Evolutionary conservation across 2,797 vertebrate species (phyloP), one percentile per base, ranked within the genome.

Genomic region (Sparidentex hasta): DNA sequence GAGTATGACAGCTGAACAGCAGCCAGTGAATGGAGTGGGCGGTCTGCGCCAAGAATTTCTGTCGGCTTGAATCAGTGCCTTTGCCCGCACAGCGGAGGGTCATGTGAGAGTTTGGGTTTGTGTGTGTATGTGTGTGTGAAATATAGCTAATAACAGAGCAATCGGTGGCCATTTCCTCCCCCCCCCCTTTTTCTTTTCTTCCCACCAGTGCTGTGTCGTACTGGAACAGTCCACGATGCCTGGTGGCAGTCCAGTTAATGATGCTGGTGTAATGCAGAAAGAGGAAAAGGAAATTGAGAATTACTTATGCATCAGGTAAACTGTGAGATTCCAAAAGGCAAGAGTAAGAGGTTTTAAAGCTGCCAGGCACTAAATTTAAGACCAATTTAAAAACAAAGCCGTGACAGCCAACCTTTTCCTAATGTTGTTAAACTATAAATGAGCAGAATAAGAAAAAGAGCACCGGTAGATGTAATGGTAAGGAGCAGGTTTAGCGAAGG

Each of bases 41-140:
- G 76, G 76, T 65, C 85, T 82, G 82, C 84, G 87, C 87, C 88
- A 90, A 89, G 89, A 94, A 93, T 90, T 81, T 86, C 90, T 78
- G 80, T 87, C 81, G 41, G 76, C 84, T 92, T 91, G 81, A 90
- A 94, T 94, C 93, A 80, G 83, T 46, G 82, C 68, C 80, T 88
- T 76, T 72, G 75, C 79, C 80, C 25, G 71, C 75, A 71, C 78
- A 63, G 82, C 38, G 62, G 68, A 80, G 81, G 83, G 86, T 88
- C 88, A 81, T 76, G 75, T 85, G 81, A 76, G 78, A 74, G 64
- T 85, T 56, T 82, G 63, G 47, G 70, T 50, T 43, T 67, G 69
- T 41, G 64, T 67, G 63, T 70, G 51, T 33, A n/a, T 33, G 51
- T 48, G 73, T 61, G 78, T 44, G 71, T 80, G 85, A 84, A 90